These are phyloP conservation scores for Onychomys leucogaster DNA, from an alignment of 2,797 vertebrate species.

Conservation along the genomic window DNA sequence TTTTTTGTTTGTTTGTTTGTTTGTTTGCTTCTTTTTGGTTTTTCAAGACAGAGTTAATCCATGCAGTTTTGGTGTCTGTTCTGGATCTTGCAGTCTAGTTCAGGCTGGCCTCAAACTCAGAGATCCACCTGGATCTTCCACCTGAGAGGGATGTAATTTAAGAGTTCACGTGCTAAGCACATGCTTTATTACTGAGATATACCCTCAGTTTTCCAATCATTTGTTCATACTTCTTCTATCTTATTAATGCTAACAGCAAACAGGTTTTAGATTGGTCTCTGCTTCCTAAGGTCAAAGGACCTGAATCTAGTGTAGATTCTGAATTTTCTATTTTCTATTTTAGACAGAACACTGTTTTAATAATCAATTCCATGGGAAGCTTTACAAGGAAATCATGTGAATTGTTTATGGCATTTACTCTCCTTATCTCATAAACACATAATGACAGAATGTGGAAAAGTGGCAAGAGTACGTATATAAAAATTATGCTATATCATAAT, in stretches of 20 bases:
- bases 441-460: neutral
- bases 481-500: neutral
- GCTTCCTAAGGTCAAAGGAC: slow-evolving; percentile 36
- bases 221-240: neutral
- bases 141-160: neutral
- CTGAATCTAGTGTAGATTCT: neutral
- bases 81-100: no score
- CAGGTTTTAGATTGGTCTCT: neutral
- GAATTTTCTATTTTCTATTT: neutral
- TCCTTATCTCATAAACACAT: neutral
- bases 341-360: neutral
- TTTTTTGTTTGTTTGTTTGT: neutral
- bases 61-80: no score
- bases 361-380: neutral
- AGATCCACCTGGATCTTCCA: no score
- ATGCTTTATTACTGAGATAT: neutral
- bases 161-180: neutral
- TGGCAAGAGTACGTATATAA: neutral
- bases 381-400: neutral
- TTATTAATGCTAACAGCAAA: neutral
- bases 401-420: neutral
- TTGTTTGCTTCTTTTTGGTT: neutral
- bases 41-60: no score
- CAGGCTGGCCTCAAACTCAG: no score
- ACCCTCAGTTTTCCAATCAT: neutral